Evolutionary conservation across 1,140 invertebrate species (phyloP), one percentile per base, ranked within the genome.

Genomic region (Drosophila tristis): DNA sequence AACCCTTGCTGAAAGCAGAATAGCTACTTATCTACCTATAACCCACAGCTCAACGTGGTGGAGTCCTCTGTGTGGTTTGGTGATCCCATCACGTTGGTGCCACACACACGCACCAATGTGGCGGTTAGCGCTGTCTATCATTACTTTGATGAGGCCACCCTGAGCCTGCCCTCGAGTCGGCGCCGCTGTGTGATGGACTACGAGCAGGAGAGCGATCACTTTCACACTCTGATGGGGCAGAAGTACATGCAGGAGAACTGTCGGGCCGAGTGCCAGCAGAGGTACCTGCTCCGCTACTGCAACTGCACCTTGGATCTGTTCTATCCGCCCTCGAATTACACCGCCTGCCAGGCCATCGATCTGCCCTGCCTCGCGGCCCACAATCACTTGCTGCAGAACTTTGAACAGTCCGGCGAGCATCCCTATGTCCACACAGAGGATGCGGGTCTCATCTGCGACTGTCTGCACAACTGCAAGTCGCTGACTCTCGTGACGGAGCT

Each of bases 231-330:
- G 11, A 39, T 54, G 15, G 79, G 79, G 1, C 48, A 64, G 16
- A 78, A 76, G 49, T 91, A 91, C 43, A 91, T 90, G 90, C 4
- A 80, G 47, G 90, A 91, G 45, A 92, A 92, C 56, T 92, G 91
- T 9, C 9, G 59, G 23, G 70, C 81, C 9, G 77, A 90, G 50
- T 92, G 91, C 16, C 79, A 86, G 42, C 90, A 91, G 35, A 44
- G 59, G 2, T 68, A 89, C 39, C 49, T 91, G 43, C 20, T 85
- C 3, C 70, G 59, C 6, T 89, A 68, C 55, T 92, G 91, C 54
- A 91, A 91, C 51, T 92, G 91, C 58, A 80, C 89, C 3, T 5
- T 91, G 55, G 89, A 91, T 45, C 54, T 91, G 4, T 85, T 92
- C 26, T 92, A 78, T 60, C 91, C 91, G 1, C 76, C 75, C 3